Conservation (phyloP, 1,140 invertebrate genomes). For the Anastrepha ludens region DNA sequence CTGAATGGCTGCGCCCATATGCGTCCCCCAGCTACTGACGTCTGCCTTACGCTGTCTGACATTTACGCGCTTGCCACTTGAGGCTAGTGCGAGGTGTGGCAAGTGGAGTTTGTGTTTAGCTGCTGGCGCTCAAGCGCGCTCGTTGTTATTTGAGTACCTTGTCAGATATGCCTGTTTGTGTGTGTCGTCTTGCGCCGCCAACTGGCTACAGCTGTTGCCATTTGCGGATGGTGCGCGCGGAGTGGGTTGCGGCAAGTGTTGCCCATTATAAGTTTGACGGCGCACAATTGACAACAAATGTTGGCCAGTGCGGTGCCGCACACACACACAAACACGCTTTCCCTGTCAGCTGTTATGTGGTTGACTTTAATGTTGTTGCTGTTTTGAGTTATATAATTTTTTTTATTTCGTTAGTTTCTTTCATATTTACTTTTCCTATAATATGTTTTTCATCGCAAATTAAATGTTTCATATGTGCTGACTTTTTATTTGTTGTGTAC, state of each 20-base stretch:
- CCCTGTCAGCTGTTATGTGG: neutral
- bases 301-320: neutral
- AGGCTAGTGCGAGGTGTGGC: neutral
- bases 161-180: neutral
- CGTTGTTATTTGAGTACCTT: neutral
- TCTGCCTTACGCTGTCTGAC: neutral
- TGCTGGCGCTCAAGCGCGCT: neutral
- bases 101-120: neutral
- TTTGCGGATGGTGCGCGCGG: neutral
- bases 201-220: constrained; percentile 39
- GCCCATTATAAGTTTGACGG: constrained; percentile 43
- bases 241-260: neutral
- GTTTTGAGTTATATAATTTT: neutral
- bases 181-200: neutral
- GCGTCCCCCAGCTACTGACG: neutral
- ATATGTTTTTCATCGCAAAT: neutral
- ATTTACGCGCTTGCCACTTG: constrained; percentile 30
- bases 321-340: neutral
- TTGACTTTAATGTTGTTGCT: neutral
- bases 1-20: neutral
- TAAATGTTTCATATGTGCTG: neutral
- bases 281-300: constrained; percentile 36
- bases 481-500: neutral
- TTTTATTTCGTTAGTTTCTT: neutral
- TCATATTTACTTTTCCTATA: neutral